Evolutionary conservation across 2,797 vertebrate species (phyloP).

Genomic region (Rhinatrema bivittatum): DNA sequence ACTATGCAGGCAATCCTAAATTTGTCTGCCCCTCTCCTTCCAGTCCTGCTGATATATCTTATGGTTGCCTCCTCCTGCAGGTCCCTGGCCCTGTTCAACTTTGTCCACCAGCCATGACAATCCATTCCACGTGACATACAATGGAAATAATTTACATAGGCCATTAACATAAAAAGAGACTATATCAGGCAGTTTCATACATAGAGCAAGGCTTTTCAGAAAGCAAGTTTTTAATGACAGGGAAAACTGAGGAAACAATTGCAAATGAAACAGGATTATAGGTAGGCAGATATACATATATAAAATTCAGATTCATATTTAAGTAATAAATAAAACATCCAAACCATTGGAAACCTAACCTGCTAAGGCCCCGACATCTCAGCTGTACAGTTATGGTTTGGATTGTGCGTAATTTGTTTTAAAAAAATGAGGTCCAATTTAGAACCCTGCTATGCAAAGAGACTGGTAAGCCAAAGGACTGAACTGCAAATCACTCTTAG

Average conservation of each 20-base stretch:
- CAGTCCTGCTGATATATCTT: no score
- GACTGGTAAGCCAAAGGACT: slow-evolving; percentile 17
- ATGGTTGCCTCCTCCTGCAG: no score
- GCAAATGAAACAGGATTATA: slow-evolving; percentile 18
- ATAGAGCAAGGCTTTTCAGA: slow-evolving; percentile 21
- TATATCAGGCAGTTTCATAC: slow-evolving; percentile 25
- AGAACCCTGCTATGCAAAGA: slow-evolving; percentile 23
- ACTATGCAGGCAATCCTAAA: no score
- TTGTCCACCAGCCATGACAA: no score
- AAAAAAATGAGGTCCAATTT: slow-evolving; percentile 29
- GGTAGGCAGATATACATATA: slow-evolving; percentile 33
- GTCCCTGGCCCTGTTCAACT: no score
- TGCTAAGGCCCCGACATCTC: slow-evolving; percentile 14
- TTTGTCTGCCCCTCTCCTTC: no score
- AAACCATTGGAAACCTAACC: no score
- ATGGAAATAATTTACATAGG: no score
- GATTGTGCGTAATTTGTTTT: slow-evolving; percentile 29
- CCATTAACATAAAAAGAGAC: no score
- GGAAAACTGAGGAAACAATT: slow-evolving; percentile 24
- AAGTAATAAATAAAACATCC: slow-evolving; percentile 46
- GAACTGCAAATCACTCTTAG: background rate
- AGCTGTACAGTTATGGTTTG: slow-evolving; percentile 15
- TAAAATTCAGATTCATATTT: slow-evolving; percentile 24
- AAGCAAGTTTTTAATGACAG: slow-evolving; percentile 26
- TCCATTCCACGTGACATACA: no score